Percentiles rank a stretch among this genome's conserved stretches.
Evolutionary conservation across 2,113 vertebrate genomes (phyloP).

Genomic region (Takifugu flavidus): DNA sequence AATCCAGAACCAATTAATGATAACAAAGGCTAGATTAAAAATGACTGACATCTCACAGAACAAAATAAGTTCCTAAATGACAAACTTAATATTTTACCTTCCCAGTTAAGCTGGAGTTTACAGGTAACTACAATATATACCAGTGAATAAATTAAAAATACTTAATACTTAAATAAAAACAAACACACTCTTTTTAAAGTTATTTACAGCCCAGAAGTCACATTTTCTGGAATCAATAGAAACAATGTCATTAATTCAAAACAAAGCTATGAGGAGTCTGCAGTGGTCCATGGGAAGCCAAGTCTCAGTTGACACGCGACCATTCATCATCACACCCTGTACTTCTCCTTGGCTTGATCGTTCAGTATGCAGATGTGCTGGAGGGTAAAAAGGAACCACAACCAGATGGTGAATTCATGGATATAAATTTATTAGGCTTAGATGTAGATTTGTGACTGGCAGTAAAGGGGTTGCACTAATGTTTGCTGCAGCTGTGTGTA

Average conservation of each 20-base stretch:
- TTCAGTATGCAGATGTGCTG: conserved; percentile 79
- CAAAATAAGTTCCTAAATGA: conserved; percentile 29
- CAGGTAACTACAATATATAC: conserved; percentile 17
- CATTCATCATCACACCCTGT: conserved; percentile 64
- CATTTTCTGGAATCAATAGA: conserved; percentile 36
- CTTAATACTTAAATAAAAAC: conserved; percentile 3
- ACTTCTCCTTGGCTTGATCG: conserved; percentile 77
- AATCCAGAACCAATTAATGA: conserved; percentile 7
- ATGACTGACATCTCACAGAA: conserved; percentile 26
- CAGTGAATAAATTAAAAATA: conserved; percentile 28
- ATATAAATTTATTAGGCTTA: too few relatives aligned
- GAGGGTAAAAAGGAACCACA: not conserved
- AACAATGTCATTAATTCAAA: conserved; percentile 58
- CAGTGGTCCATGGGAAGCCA: conserved; percentile 63
- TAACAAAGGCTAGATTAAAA: conserved; percentile 18
- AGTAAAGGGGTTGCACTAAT: too few relatives aligned
- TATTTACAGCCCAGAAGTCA: conserved; percentile 45
- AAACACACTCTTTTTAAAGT: conserved; percentile 16
- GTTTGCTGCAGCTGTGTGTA: too few relatives aligned
- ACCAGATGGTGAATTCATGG: not conserved
- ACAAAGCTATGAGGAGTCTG: conserved; percentile 53
- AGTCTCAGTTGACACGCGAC: conserved; percentile 15
- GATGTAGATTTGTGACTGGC: too few relatives aligned
- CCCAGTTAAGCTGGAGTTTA: conserved; percentile 20
- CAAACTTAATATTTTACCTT: conserved; percentile 10